These are phyloP conservation scores for Felis chaus DNA, from an alignment of 2,113 vertebrate genomes.

Conservation along the genomic window DNA sequence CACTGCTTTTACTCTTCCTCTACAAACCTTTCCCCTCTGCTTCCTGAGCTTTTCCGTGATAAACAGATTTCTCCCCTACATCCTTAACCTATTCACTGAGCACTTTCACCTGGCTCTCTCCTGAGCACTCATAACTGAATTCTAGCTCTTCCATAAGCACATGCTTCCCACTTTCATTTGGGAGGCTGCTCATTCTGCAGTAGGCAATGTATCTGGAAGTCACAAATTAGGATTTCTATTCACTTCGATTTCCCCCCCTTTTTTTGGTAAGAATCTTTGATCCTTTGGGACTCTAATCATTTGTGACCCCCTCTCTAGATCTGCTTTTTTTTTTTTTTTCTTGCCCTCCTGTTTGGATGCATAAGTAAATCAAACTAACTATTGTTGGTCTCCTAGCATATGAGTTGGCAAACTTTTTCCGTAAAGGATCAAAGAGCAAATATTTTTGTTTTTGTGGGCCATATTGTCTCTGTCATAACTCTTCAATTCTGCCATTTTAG, in stretches of 20 bases:
- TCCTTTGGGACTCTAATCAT: neutral
- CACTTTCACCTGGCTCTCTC: neutral
- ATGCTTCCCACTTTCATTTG: neutral
- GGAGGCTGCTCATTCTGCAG: neutral
- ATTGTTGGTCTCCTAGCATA: neutral
- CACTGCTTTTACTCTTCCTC: neutral
- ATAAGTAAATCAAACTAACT: neutral
- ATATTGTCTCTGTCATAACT: neutral
- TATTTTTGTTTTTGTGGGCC: neutral
- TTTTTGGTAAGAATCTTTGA: neutral
- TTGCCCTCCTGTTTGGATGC: neutral
- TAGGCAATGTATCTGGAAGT: neutral
- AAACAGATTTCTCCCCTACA: neutral
- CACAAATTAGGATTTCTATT: neutral
- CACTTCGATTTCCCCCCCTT: neutral
- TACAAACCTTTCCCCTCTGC: neutral
- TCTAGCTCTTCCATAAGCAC: neutral
- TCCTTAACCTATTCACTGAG: neutral
- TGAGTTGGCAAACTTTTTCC: neutral
- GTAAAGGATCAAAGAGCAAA: neutral
- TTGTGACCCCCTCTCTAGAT: neutral
- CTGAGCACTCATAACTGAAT: neutral
- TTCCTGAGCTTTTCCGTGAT: neutral
- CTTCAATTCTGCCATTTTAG: neutral
- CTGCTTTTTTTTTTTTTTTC: neutral